Evolutionary conservation across 2,888 invertebrate species (phyloP).

Genomic region (Melieria omissa): DNA sequence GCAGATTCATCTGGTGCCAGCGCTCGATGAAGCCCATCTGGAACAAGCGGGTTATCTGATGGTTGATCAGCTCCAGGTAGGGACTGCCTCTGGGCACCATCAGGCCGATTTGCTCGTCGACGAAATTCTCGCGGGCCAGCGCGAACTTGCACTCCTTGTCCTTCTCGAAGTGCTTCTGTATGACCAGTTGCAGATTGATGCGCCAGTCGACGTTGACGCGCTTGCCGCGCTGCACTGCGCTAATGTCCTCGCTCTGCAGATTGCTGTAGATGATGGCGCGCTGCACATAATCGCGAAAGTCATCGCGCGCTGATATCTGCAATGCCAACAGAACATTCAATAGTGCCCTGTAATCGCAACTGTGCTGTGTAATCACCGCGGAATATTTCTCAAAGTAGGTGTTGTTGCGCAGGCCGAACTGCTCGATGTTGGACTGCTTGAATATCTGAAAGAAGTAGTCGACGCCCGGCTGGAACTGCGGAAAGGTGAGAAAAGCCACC

Average conservation of each 20-base stretch:
- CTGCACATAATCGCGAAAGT: slow-evolving; percentile 68
- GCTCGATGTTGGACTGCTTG: slow-evolving; percentile 69
- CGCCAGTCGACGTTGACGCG: slow-evolving; percentile 87
- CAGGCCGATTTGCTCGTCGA: slow-evolving; percentile 83
- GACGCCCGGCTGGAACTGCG: slow-evolving; percentile 70
- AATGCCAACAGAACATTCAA: slow-evolving; percentile 1
- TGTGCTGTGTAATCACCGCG: slow-evolving; percentile 61
- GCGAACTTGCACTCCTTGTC: slow-evolving; percentile 81
- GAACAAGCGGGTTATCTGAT: slow-evolving; percentile 82
- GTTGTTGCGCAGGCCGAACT: slow-evolving; percentile 81
- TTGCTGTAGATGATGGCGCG: slow-evolving; percentile 70
- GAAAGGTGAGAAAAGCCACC: slow-evolving; percentile 92
- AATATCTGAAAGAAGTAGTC: slow-evolving; percentile 65
- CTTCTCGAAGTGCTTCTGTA: slow-evolving; percentile 74
- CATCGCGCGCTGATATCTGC: slow-evolving; percentile 55
- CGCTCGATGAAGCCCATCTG: slow-evolving; percentile 86
- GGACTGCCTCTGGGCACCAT: slow-evolving; percentile 81
- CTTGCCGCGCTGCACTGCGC: slow-evolving; percentile 73
- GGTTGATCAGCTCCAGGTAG: slow-evolving; percentile 79
- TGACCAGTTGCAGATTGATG: slow-evolving; percentile 78
- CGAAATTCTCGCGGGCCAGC: slow-evolving; percentile 79
- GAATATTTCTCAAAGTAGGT: slow-evolving; percentile 80
- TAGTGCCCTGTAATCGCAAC: not conserved
- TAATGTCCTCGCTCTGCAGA: slow-evolving; percentile 68
- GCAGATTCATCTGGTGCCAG: slow-evolving; percentile 83